Base-by-base conservation (phyloP, 2,888 invertebrate species). In the Fragum sueziense region DNA sequence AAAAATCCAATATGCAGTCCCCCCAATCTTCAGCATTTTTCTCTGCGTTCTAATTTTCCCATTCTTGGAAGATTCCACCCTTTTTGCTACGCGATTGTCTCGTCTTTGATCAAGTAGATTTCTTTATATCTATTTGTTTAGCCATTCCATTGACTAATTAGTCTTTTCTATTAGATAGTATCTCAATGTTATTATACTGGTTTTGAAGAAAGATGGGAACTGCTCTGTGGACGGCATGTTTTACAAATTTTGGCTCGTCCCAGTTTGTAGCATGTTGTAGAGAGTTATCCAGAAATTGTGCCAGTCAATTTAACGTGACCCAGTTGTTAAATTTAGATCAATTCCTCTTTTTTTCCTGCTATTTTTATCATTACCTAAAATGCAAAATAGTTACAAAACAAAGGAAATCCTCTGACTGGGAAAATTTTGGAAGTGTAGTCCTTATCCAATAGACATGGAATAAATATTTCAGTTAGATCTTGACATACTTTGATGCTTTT, bases 321-420 rank as follows among this genome's bases (percentile, higher is more conserved):
- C 27, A 65, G 41, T 65, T 65, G 37, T 65, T 65, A 65, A 65
- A 65, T 65, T 65, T 65, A 65, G 65, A 65, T 65, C 65, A 65
- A 65, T 37, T 65, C 27, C 41, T 65, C 33, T 41, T 41, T 37
- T 62, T 65, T 41, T 27, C 65, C 41, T 34, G 65, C 37, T 41
- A 65, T 27, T 41, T 41, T 41, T 22, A 65, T 34, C n/a, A 34
- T 65, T 41, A 25, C 41, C 41, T 41, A 27, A 65, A 25, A 65
- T 65, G 65, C 41, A 65, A 57, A 27, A 11, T 9, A 47, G 47
- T 9, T 4, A 3, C 47, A 20, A 47, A 47, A 47, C 47, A 9
- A 47, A 4, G n/a, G 47, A 47, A 47, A n/a, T 47, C 7, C 6
- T 6, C 37, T 6, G 6, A 9, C 14, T 37, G 14, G n/a, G n/a